phyloP scores from a whole-genome alignment of 2,113 vertebrate species.

The Xyliphius kryptos region DNA sequence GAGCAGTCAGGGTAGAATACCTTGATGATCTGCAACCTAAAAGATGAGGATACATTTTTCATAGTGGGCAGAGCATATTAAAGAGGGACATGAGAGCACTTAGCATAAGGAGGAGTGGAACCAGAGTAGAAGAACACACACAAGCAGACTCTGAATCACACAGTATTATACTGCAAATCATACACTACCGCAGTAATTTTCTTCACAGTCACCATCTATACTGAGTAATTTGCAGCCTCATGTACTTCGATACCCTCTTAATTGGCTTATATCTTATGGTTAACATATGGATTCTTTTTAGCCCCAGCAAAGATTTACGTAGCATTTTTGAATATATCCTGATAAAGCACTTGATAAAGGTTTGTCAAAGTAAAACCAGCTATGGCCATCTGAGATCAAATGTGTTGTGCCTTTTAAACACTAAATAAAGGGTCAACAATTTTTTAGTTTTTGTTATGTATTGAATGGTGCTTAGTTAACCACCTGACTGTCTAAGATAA shows the following conservation, averaged over 20 bases:
- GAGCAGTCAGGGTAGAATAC: constrained; percentile 52
- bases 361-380: too few species aligned
- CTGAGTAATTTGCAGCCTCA: constrained; percentile 17
- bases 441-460: too few species aligned
- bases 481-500: too few species aligned
- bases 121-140: constrained; percentile 30
- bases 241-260: constrained; percentile 16
- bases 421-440: too few species aligned
- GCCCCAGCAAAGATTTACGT: constrained; percentile 28
- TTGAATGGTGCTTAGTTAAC: too few species aligned
- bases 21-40: constrained; percentile 62
- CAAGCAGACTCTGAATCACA: too few species aligned
- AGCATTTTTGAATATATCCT: too few species aligned
- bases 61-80: constrained; percentile 55
- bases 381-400: too few species aligned
- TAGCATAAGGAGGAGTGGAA: constrained; percentile 30
- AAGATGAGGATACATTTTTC: constrained; percentile 63
- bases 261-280: constrained; percentile 31
- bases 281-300: constrained; percentile 27
- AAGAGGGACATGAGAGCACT: constrained; percentile 45
- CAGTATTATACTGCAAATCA: too few species aligned
- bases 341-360: too few species aligned
- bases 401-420: too few species aligned
- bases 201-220: constrained; percentile 22
- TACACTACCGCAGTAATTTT: constrained; percentile 19